Evolutionary conservation across 2,888 invertebrate genomes (phyloP).

Genomic region (Furcula furcula): DNA sequence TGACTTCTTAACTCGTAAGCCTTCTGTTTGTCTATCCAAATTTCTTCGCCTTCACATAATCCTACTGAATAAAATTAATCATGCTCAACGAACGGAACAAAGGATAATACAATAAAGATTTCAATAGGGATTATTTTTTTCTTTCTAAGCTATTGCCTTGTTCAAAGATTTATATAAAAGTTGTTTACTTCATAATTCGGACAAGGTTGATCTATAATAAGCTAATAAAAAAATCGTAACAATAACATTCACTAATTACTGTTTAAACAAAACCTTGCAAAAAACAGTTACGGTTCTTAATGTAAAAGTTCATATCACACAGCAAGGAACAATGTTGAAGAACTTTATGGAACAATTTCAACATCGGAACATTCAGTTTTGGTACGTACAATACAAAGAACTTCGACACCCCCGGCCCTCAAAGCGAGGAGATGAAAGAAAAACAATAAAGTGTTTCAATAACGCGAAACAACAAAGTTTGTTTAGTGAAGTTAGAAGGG

Average conservation of each 20-base stretch:
- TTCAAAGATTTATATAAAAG: too few species aligned
- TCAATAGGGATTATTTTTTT: too few species aligned
- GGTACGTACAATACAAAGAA: slow-evolving; percentile 39
- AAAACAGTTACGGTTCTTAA: too few species aligned
- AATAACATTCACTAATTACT: too few species aligned
- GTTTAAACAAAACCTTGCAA: too few species aligned
- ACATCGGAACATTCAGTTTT: slow-evolving; percentile 37
- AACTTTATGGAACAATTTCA: slow-evolving; percentile 28
- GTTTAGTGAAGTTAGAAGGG: slow-evolving; percentile 58
- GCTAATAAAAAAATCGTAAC: too few species aligned
- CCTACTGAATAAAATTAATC: neutral
- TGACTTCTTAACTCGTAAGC: slow-evolving; percentile 12
- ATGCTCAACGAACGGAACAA: neutral
- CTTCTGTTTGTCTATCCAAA: neutral
- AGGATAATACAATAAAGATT: too few species aligned
- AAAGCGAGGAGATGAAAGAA: slow-evolving; percentile 67
- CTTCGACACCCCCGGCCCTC: slow-evolving; percentile 39
- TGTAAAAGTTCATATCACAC: slow-evolving; percentile 3
- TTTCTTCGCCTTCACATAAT: neutral
- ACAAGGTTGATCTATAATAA: too few species aligned
- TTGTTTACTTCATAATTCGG: too few species aligned
- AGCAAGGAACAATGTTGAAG: slow-evolving; percentile 12
- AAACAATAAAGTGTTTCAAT: slow-evolving; percentile 76
- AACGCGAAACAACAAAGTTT: slow-evolving; percentile 73
- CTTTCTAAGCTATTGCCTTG: too few species aligned